Base-by-base conservation (phyloP, 1,140 invertebrate genomes). In the Orius laevigatus region DNA sequence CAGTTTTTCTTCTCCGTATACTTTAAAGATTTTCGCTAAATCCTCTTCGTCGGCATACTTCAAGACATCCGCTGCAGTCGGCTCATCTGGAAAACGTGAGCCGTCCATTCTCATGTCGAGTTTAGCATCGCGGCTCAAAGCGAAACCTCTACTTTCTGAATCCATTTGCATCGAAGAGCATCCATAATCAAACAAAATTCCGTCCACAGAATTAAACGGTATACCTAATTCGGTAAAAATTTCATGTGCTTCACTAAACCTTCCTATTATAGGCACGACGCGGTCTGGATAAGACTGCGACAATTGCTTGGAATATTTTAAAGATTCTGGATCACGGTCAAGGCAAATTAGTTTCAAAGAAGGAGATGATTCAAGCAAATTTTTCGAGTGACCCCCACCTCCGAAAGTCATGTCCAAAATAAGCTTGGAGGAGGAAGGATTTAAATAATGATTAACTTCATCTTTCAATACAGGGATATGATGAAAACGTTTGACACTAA, bases 71-170 rank as follows among this genome's bases (percentile, higher is more conserved):
- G 79, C 78, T 34, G 85, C 92, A 20, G 84, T 90, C 11, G 83
- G 75, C 56, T 76, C 68, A 38, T 78, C 68, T 12, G 75, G 70
- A 60, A 69, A 77, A 56, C 80, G 71, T 20, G 71, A 65, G 2
- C 78, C 75, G 69, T 93, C 85, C 92, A 97, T 97, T 61, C 92
- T 71, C 92, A 97, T 96, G 61, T 96, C 93, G 41, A 98, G 69
- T 6, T 81, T 84, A 0, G 87, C 89, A 70, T 93, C 74, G 60
- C 75, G 73, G 40, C 75, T 80, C 0, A 94, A 56, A 10, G 83
- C 77, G 67, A 98, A 97, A 4, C 93, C 93, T 60, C 93, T 70
- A 12, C 73, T 67, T 2, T 74, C 66, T 57, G 71, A 69, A 59
- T 94, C 82, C 62, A 93, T 79, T 66, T 98, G 93, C 86, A 95